phyloP scores from a whole-genome alignment of 2,797 vertebrate species.

The Sebastes nivosus region DNA sequence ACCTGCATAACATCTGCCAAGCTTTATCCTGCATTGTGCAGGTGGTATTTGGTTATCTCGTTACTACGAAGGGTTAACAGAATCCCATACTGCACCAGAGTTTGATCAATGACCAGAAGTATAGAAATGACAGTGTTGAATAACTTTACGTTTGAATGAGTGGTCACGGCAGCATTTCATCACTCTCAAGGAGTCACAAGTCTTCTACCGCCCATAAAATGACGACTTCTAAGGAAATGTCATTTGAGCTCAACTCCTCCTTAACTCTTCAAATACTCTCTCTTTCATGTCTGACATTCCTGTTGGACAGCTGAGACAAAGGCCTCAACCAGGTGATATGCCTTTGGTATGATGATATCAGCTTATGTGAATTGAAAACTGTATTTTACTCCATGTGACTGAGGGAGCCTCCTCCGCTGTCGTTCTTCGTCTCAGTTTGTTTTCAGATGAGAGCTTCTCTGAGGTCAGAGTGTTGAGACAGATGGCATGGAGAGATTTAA shows the following conservation, averaged over 20 bases:
- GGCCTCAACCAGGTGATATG: conserved; percentile 50
- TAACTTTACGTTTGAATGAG: conserved; percentile 28
- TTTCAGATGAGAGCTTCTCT: neutral
- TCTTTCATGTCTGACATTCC: conserved; percentile 64
- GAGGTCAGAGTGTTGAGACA: neutral
- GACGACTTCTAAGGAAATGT: conserved; percentile 52
- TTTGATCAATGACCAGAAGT: conserved; percentile 35
- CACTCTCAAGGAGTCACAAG: conserved; percentile 40
- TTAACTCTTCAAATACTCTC: conserved; percentile 46
- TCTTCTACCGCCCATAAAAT: conserved; percentile 7
- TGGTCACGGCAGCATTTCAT: conserved; percentile 34
- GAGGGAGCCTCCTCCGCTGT: neutral
- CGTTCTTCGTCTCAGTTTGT: neutral
- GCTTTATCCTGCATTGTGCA: neutral
- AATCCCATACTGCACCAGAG: too few species aligned
- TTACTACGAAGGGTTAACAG: too few species aligned
- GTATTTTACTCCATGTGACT: conserved; percentile 5
- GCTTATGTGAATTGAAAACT: conserved; percentile 17
- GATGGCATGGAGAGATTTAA: neutral
- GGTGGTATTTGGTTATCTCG: neutral
- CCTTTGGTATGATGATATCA: conserved; percentile 65
- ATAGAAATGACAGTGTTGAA: conserved; percentile 28
- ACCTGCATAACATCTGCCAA: neutral
- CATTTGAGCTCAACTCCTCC: conserved; percentile 42
- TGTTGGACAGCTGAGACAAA: conserved; percentile 52